phyloP scores from a whole-genome alignment of 2,797 vertebrate genomes.

The Pterois miles region DNA sequence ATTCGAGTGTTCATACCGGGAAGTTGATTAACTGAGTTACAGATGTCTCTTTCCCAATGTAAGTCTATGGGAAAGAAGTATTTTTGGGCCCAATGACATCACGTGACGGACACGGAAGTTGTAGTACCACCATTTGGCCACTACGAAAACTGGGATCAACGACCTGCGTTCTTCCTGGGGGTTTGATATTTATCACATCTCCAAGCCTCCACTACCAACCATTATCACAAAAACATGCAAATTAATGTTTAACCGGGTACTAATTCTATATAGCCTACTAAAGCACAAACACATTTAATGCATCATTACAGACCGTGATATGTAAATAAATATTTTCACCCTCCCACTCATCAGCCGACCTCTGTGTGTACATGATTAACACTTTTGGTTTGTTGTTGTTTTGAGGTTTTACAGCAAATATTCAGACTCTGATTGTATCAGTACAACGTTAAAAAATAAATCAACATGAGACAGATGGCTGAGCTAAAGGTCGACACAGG shows the following conservation, averaged over 20 bases:
- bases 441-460: not conserved
- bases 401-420: constrained; percentile 31
- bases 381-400: constrained; percentile 46
- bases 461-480: not conserved
- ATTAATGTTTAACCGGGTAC: not conserved
- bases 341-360: constrained; percentile 34
- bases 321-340: constrained; percentile 6
- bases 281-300: constrained; percentile 5
- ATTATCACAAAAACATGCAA: not conserved
- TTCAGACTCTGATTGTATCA: constrained; percentile 34
- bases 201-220: not conserved
- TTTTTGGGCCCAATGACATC: no score
- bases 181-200: not conserved
- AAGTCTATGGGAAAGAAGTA: no score
- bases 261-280: not conserved
- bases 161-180: no score
- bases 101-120: no score
- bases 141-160: no score
- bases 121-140: no score
- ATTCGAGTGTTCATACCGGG: no score
- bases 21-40: no score
- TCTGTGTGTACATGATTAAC: not conserved
- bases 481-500: constrained; percentile 25
- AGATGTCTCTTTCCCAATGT: no score
- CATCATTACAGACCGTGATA: not conserved